These are phyloP conservation scores for Noturus placidus DNA, from an alignment of 2,113 vertebrate species.

Conservation along the genomic window DNA sequence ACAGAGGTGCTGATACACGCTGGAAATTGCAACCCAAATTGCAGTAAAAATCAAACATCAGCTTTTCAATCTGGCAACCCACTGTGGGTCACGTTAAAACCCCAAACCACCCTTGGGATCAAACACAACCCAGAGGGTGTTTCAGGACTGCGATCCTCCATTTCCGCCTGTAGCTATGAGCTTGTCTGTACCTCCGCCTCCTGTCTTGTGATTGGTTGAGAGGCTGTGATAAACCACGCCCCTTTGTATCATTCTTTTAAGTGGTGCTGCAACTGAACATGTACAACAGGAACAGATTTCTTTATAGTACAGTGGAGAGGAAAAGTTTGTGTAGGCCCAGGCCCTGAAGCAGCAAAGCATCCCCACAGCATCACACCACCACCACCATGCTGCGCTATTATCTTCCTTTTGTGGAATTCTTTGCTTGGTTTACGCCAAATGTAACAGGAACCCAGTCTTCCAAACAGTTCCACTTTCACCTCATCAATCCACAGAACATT, in stretches of 20 bases:
- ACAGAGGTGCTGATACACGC: not conserved
- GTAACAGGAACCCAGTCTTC: no score
- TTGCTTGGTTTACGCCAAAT: no score
- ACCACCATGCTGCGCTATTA: no score
- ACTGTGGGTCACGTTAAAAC: not conserved
- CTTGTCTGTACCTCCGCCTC: not conserved
- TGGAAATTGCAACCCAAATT: not conserved
- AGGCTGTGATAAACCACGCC: not conserved
- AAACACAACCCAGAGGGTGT: not conserved
- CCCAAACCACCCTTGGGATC: not conserved
- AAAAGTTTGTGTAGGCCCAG: not conserved
- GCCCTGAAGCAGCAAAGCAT: no score
- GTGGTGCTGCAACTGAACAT: not conserved
- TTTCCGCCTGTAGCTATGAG: not conserved
- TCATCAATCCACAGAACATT: no score
- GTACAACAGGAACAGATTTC: not conserved
- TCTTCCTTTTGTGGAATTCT: no score
- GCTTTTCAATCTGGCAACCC: not conserved
- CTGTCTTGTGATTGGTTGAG: not conserved
- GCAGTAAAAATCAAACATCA: not conserved
- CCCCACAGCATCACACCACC: no score
- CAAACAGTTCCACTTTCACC: no score
- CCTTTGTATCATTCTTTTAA: not conserved
- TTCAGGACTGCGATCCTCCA: not conserved
- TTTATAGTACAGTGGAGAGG: not conserved